Evolutionary conservation across 2,797 vertebrate genomes (phyloP).

Genomic region (Enteromius anoplus): DNA sequence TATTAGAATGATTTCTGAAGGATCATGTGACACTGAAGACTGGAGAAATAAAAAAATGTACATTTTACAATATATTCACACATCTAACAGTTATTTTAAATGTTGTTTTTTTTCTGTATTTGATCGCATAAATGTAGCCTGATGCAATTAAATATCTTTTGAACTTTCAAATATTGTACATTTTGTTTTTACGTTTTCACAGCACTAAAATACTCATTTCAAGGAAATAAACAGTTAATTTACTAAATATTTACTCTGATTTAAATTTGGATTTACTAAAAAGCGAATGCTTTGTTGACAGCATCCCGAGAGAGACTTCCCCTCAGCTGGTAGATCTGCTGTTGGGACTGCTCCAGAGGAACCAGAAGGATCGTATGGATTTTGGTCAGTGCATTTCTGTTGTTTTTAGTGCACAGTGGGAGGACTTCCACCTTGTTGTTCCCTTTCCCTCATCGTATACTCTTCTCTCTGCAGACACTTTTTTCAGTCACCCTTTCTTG

Average conservation of each 20-base stretch:
- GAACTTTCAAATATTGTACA: no score
- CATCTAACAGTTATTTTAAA: neutral
- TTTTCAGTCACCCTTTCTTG: conserved; percentile 95
- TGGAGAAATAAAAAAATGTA: neutral
- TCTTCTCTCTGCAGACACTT: conserved; percentile 78
- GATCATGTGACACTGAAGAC: neutral
- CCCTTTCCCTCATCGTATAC: neutral
- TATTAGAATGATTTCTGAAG: neutral
- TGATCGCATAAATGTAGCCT: neutral
- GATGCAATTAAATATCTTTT: no score
- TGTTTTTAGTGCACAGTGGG: neutral
- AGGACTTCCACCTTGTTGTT: conserved; percentile 1
- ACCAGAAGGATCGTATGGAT: conserved; percentile 97
- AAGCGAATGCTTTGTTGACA: conserved; percentile 64
- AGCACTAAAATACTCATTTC: no score
- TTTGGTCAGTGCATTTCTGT: conserved; percentile 83
- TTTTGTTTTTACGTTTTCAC: neutral
- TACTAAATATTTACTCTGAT: neutral
- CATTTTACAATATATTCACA: neutral
- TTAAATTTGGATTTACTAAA: neutral
- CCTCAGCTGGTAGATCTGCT: conserved; percentile 85
- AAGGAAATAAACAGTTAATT: no score
- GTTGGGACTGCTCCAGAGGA: conserved; percentile 92
- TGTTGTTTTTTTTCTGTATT: neutral
- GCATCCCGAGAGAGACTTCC: conserved; percentile 95